These are phyloP conservation scores for Netelia fuscicornis DNA, from an alignment of 2,888 invertebrate genomes.

Conservation along the genomic window DNA sequence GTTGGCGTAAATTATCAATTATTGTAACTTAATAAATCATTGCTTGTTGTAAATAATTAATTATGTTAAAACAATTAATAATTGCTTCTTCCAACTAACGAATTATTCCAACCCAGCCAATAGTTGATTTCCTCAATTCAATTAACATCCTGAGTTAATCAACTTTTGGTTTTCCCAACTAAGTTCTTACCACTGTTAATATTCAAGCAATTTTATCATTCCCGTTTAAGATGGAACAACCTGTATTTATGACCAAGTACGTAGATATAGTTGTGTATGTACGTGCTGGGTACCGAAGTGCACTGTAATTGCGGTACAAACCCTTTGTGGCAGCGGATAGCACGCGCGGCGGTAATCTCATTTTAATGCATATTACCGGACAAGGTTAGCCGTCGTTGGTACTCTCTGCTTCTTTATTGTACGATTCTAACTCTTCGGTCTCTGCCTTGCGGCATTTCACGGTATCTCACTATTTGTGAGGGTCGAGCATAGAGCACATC, in stretches of 20 bases:
- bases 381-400: slow-evolving; percentile 36
- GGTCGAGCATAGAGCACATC: neutral
- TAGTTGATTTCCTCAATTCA: too few species aligned
- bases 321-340: slow-evolving; percentile 60
- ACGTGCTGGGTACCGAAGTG: slow-evolving; percentile 41
- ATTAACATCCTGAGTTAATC: too few species aligned
- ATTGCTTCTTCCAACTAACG: too few species aligned
- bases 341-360: slow-evolving; percentile 55
- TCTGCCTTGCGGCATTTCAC: slow-evolving; percentile 5
- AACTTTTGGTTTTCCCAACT: too few species aligned
- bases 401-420: slow-evolving; percentile 20
- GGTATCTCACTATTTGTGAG: neutral
- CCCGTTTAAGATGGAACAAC: neutral
- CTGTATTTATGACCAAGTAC: neutral
- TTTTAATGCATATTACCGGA: slow-evolving; percentile 63
- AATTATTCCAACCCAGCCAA: too few species aligned
- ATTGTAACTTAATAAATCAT: too few species aligned
- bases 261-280: neutral
- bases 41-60: too few species aligned
- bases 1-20: too few species aligned
- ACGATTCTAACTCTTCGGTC: slow-evolving; percentile 46
- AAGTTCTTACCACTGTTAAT: too few species aligned
- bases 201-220: neutral
- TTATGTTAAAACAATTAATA: too few species aligned
- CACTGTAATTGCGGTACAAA: slow-evolving; percentile 59